Conservation (phyloP, 2,113 vertebrate species). For the human region GRCh38 chr2:239068001-239068500, state of each 20-base stretch:
- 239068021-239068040: neutral
- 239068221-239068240: neutral
- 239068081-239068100: neutral
- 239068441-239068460: fast-evolving
- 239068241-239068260: neutral
- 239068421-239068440: fast-evolving
- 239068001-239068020: neutral
- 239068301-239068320: fast-evolving
- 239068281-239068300: fast-evolving
- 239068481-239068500: conserved; percentile 95
- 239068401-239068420: fast-evolving
- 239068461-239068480: fast-evolving
- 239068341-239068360: fast-evolving
- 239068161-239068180: neutral
- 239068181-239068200: neutral
- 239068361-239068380: fast-evolving
- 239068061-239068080: neutral
- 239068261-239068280: fast-evolving
- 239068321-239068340: neutral
- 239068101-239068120: fast-evolving
- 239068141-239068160: neutral
- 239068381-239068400: fast-evolving
- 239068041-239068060: no score
- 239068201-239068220: neutral
- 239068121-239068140: neutral